Percentiles rank a stretch among this genome's conserved stretches.
phyloP scores from a whole-genome alignment of 2,888 invertebrate species.

The Priapulus caudatus region DNA sequence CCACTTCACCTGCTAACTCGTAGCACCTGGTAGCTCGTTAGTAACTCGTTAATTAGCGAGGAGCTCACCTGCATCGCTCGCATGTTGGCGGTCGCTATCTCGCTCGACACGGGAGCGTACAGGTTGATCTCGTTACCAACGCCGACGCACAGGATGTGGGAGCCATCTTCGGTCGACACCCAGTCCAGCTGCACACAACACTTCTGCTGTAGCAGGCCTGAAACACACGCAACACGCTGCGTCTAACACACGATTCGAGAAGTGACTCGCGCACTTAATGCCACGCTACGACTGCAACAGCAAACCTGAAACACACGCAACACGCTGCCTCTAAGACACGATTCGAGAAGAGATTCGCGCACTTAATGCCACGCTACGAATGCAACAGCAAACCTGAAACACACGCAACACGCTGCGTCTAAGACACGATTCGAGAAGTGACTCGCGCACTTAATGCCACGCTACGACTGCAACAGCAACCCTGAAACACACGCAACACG shows the following conservation, averaged over 20 bases:
- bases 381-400: background rate
- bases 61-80: constrained; percentile 58
- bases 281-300: constrained; percentile 44
- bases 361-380: no score
- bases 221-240: background rate
- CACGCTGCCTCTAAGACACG: background rate
- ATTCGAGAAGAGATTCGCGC: no score
- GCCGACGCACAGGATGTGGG: constrained; percentile 90
- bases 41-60: no score
- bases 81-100: constrained; percentile 84
- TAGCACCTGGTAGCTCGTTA: no score
- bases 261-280: no score
- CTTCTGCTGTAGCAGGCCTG: background rate
- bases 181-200: constrained; percentile 82
- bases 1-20: no score
- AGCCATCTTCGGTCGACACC: constrained; percentile 98
- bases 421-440: no score
- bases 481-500: background rate
- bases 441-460: no score
- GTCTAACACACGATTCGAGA: no score
- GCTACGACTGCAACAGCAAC: constrained; percentile 20
- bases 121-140: constrained; percentile 64
- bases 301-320: background rate
- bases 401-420: background rate
- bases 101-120: constrained; percentile 84